A percentile compares a stretch with the other conserved stretches of the same genome.
Evolutionary conservation across 2,888 invertebrate species (phyloP).

Genomic region (Ferrisia virgata): DNA sequence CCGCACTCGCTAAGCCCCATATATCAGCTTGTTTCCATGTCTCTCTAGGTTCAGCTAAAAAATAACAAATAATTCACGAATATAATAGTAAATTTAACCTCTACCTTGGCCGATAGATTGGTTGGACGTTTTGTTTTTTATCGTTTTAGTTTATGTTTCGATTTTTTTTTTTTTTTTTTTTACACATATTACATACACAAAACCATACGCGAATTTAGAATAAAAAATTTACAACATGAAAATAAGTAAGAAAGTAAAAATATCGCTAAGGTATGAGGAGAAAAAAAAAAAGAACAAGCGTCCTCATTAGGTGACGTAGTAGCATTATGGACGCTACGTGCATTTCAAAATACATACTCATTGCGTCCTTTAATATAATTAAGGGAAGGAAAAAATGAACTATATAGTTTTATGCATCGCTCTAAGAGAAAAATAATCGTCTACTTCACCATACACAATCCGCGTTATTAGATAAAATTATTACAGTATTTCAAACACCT

Average conservation of each 20-base stretch:
- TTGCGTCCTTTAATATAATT: background rate
- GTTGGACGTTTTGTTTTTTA: no score
- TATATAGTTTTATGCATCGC: background rate
- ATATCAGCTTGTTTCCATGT: background rate
- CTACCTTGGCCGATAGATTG: no score
- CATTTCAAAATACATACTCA: conserved; percentile 1
- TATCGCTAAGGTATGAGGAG: background rate
- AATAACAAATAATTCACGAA: conserved; percentile 4
- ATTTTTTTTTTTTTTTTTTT: background rate
- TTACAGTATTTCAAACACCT: background rate
- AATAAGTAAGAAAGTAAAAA: background rate
- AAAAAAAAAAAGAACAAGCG: background rate
- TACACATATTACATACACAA: background rate
- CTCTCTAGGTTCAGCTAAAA: background rate
- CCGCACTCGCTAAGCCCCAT: background rate
- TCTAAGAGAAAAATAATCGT: background rate
- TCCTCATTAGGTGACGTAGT: conserved; percentile 16
- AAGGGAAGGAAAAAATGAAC: background rate
- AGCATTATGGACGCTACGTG: background rate
- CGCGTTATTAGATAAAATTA: conserved; percentile 15
- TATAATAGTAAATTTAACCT: background rate
- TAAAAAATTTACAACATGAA: no score
- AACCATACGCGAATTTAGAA: background rate
- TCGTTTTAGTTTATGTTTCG: no score
- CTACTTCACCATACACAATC: conserved; percentile 12